Conservation (phyloP, 2,888 invertebrate genomes). For the Melinaea menophilus region DNA sequence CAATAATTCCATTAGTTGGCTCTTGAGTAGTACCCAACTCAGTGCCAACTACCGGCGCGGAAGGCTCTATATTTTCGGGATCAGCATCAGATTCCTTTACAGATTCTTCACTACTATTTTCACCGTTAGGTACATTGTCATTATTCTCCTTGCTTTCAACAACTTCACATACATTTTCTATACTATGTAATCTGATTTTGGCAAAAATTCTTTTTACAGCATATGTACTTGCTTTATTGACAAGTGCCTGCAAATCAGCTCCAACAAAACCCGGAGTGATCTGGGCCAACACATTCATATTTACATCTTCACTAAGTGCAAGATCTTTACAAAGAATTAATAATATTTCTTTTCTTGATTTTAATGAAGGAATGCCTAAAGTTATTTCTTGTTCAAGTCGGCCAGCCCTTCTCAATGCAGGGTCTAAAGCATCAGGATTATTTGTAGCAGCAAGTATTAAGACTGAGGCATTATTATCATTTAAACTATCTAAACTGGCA, state of each 20-base stretch:
- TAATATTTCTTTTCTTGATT: slow-evolving; percentile 89
- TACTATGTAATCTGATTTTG: slow-evolving; percentile 45
- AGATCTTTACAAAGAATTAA: slow-evolving; percentile 83
- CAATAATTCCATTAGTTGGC: slow-evolving; percentile 30
- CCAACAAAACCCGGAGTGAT: slow-evolving; percentile 98
- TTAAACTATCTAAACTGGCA: slow-evolving; percentile 89
- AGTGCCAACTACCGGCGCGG: slow-evolving; percentile 35
- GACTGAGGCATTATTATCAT: slow-evolving; percentile 78
- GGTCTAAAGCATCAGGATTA: slow-evolving; percentile 94
- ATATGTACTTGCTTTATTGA: slow-evolving; percentile 91
- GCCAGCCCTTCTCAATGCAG: slow-evolving; percentile 93
- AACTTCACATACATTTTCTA: slow-evolving; percentile 28
- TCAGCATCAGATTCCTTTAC: slow-evolving; percentile 33
- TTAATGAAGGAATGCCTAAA: slow-evolving; percentile 94
- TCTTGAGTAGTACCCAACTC: slow-evolving; percentile 40
- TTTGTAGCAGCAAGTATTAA: slow-evolving; percentile 97
- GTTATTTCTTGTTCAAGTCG: slow-evolving; percentile 96
- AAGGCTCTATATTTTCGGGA: slow-evolving; percentile 35
- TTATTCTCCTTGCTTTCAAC: slow-evolving; percentile 38
- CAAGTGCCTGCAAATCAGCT: slow-evolving; percentile 92
- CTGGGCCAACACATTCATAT: slow-evolving; percentile 85
- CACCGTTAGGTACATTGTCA: slow-evolving; percentile 62
- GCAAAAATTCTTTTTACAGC: slow-evolving; percentile 84
- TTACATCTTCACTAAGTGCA: slow-evolving; percentile 82
- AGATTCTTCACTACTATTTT: slow-evolving; percentile 49